Conservation (phyloP, 2,113 vertebrate genomes). For the Lathamus discolor region DNA sequence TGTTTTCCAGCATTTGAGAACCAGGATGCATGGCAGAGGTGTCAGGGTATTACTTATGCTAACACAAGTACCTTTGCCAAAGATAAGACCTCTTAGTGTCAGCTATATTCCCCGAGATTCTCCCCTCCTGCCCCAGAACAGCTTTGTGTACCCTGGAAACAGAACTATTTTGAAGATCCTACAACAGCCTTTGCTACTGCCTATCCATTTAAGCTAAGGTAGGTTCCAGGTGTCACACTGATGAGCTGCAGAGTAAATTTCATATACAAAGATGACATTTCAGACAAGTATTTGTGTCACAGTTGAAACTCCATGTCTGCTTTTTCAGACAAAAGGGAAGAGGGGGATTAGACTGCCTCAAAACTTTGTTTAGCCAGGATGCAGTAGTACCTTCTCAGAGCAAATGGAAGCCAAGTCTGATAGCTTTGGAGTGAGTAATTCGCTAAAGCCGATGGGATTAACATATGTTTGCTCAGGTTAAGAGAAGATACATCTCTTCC, state of each 20-base stretch:
- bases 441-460: not conserved
- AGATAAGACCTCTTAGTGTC: not conserved
- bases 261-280: not conserved
- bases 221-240: not conserved
- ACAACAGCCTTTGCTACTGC: not conserved
- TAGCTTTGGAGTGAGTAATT: not conserved
- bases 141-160: not conserved
- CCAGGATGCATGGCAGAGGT: not conserved
- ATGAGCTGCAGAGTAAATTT: not conserved
- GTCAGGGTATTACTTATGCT: not conserved
- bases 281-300: not conserved
- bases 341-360: not conserved
- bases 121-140: fast-evolving
- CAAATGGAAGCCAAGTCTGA: not conserved
- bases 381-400: not conserved
- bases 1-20: not conserved
- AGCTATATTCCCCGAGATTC: not conserved
- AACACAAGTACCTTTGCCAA: not conserved
- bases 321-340: not conserved
- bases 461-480: not conserved
- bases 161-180: not conserved
- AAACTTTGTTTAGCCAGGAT: not conserved
- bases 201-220: not conserved
- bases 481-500: not conserved
- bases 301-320: not conserved